Conservation (phyloP, 35 echinoderm and acorn worm genomes). For the Chiridota heheva region DNA sequence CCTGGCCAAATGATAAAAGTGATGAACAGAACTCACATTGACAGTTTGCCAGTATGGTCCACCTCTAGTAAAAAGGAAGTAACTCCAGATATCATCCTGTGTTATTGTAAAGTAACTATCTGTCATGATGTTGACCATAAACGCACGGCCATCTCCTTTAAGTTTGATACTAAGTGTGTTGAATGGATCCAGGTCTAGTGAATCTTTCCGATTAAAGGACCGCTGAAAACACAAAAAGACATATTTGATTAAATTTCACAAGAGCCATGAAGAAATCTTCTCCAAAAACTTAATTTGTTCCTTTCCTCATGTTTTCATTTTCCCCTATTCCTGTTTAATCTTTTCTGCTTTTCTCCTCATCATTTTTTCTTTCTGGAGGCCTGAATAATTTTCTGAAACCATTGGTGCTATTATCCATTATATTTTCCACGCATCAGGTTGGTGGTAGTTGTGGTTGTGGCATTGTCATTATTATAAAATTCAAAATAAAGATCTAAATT, state of each 20-base stretch:
- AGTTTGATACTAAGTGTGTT: slow-evolving; percentile 69
- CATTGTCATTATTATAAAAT: no score
- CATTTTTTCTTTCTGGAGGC: no score
- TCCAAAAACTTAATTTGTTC: no score
- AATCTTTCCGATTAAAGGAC: slow-evolving; percentile 74
- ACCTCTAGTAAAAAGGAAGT: slow-evolving; percentile 91
- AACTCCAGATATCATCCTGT: slow-evolving; percentile 91
- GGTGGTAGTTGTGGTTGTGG: no score
- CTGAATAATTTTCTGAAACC: no score
- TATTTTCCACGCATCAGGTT: no score
- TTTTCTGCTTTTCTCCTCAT: no score
- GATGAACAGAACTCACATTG: slow-evolving; percentile 54
- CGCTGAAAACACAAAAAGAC: slow-evolving; percentile 32
- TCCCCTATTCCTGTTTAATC: no score
- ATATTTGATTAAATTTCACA: not conserved
- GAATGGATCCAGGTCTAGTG: slow-evolving; percentile 74
- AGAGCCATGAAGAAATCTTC: not conserved
- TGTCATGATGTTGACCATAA: slow-evolving; percentile 82
- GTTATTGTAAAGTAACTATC: slow-evolving; percentile 72
- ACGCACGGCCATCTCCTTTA: slow-evolving; percentile 84
- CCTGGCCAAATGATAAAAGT: not conserved
- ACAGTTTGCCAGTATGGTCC: slow-evolving; percentile 98
- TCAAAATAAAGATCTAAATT: no score
- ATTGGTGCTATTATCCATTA: no score
- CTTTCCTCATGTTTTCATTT: no score